Evolutionary conservation across 2,113 vertebrate genomes (phyloP), one percentile per base, ranked within the genome.

Genomic region (Nothocercus nigrocapillus): DNA sequence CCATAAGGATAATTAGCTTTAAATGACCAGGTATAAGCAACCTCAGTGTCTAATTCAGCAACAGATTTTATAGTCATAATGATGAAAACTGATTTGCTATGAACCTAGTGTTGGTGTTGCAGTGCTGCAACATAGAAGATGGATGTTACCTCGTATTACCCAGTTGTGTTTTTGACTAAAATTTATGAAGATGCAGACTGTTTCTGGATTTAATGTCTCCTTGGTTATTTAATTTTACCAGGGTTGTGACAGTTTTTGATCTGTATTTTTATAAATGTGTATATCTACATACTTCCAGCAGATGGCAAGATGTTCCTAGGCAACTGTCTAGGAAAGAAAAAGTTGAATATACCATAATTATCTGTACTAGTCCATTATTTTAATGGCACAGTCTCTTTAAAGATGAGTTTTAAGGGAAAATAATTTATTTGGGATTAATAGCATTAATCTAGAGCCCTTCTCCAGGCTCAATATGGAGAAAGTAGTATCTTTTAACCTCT

Each of bases 291-390:
- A 1, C 63, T 83, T 81, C 96, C 97, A 96, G 96, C 92, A 97
- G 97, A 73, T 96, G 96, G 96, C 97, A 91, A 89, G 53, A 92
- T 74, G 75, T 32, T 82, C 91, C 80, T 44, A 93, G 86, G 56
- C 32, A 95, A 87, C n/a, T 13, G 3, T 24, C 72, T n/a, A 51
- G 38, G 63, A 85, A 47, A 63, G 24, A 40, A 49, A 28, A 10
- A 11, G 18, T 5, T 20, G 13, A 62, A 34, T 19, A 21, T 17
- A 32, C 32, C 11, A 10, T 3, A 20, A 40, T 62, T 28, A 0
- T 7, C 5, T 30, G 34, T 30, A 7, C 4, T 21, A 13, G 21
- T 17, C 45, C 53, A 72, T 78, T 74, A 64, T 72, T 85, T 75
- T 40, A 63, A 16, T n/a, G n/a, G 40, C 34, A 44, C 17, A 32